Conservation (phyloP, 2,797 vertebrate genomes). For the Smutsia gigantea region DNA sequence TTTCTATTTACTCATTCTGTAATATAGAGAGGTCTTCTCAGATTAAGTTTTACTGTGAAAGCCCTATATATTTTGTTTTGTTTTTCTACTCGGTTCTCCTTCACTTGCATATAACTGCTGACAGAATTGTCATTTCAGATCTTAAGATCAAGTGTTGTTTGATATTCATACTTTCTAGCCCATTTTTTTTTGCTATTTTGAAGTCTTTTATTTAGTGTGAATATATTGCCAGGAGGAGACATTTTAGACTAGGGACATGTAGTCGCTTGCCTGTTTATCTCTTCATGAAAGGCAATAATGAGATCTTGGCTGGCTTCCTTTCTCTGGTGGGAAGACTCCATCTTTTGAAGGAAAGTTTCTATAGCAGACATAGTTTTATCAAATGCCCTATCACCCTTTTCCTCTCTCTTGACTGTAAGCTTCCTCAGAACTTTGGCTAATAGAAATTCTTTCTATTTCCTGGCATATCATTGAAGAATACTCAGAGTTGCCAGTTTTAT, state of each 20-base stretch:
- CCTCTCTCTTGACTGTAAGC: not conserved
- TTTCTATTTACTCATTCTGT: not conserved
- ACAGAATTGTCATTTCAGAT: constrained; percentile 16
- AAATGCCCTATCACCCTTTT: not conserved
- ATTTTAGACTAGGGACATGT: not conserved
- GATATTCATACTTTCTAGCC: not conserved
- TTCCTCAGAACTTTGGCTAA: not conserved
- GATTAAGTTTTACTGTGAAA: not conserved
- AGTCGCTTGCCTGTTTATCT: not conserved
- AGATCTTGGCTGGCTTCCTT: not conserved
- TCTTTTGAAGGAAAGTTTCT: not conserved
- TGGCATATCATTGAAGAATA: not conserved
- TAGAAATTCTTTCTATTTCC: constrained; percentile 25
- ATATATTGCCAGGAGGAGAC: not conserved
- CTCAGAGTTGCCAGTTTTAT: not conserved
- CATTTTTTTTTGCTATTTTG: not conserved
- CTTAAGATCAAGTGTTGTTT: constrained; percentile 2
- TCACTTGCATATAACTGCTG: not conserved
- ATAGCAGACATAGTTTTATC: not conserved
- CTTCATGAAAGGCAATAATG: not conserved
- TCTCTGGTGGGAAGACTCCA: not conserved
- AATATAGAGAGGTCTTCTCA: not conserved
- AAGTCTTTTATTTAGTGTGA: not conserved
- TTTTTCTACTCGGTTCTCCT: not conserved
- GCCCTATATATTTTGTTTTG: not conserved